Base-by-base conservation (phyloP, 2,888 invertebrate genomes). In the Steinernema scapterisci region DNA sequence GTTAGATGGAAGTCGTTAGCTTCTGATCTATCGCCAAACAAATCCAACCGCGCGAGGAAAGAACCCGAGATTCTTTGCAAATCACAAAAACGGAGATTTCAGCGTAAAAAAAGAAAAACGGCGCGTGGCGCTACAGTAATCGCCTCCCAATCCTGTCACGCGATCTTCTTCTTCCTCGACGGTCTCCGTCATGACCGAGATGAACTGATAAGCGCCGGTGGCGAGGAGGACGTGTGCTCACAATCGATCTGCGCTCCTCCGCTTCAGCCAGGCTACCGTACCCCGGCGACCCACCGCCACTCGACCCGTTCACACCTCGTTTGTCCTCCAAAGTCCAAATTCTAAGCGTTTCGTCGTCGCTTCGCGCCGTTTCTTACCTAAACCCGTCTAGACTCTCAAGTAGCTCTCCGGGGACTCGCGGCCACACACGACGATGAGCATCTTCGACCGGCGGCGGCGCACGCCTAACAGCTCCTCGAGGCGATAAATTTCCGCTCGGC, bases 401-500 rank as follows among this genome's bases (percentile, higher is more conserved):
- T 63, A 27, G 31, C 25, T 31, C 54, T 54, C 25, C 11, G 27
- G 31, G 63, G 63, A 63, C 38, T 38, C 38, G 38, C 27, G 63
- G 27, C 63, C 63, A 63, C 63, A 21, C 63, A 63, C 63, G 63
- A 38, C 27, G 63, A 5, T 48, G 27, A 2, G 63, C 31, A 2
- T 6, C 16, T 25, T 54, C 54, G 54, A 44, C 19, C 31, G 52
- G 23, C 52, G 31, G 31, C 31, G 48, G 19, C 48, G 48, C 63
- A 27, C 63, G 63, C 63, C 63, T 19, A 25, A 38, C 38, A 38
- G 38, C 38, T 38, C 38, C 38, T 38, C 38, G 38, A 63, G 63
- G 63, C 63, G 31, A 63, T 63, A 63, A 63, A 63, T 63, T 25
- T 63, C 38, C 11, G 38, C 16, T 5, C 63, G 63, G 13, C 63